Conservation (phyloP, 2,113 vertebrate genomes). For the Bothrops jararaca region DNA sequence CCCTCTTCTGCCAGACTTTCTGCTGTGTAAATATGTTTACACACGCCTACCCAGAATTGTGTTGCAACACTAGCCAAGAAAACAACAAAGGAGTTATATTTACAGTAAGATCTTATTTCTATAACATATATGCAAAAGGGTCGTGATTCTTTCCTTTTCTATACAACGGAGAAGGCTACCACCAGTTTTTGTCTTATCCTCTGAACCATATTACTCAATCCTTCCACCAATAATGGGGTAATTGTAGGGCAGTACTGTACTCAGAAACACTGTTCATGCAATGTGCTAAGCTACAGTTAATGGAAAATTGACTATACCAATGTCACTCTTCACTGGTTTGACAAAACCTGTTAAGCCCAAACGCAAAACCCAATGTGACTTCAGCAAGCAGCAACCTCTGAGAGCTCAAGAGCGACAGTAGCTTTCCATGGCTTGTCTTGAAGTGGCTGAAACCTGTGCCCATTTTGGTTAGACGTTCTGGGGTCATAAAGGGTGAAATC, state of each 20-base stretch:
- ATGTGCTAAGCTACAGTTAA: neutral
- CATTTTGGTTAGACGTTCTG: neutral
- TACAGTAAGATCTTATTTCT: neutral
- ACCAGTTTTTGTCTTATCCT: neutral
- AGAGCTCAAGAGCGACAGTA: neutral
- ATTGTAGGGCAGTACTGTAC: neutral
- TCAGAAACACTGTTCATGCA: neutral
- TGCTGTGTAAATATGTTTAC: neutral
- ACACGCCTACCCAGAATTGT: neutral
- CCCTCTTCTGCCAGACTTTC: neutral
- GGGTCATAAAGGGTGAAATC: neutral
- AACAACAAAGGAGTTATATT: neutral
- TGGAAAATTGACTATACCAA: neutral
- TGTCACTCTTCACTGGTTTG: neutral
- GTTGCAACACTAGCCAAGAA: neutral
- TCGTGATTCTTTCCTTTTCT: neutral
- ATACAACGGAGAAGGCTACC: neutral
- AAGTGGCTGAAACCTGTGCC: neutral
- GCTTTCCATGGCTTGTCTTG: neutral
- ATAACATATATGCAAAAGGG: neutral
- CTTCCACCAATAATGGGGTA: neutral
- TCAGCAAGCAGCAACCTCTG: neutral
- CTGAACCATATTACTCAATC: neutral
- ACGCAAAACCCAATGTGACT: neutral
- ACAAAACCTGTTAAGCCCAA: neutral